These are phyloP conservation scores for Halocaridina rubra DNA, from an alignment of 2,888 invertebrate species.

Conservation along the genomic window DNA sequence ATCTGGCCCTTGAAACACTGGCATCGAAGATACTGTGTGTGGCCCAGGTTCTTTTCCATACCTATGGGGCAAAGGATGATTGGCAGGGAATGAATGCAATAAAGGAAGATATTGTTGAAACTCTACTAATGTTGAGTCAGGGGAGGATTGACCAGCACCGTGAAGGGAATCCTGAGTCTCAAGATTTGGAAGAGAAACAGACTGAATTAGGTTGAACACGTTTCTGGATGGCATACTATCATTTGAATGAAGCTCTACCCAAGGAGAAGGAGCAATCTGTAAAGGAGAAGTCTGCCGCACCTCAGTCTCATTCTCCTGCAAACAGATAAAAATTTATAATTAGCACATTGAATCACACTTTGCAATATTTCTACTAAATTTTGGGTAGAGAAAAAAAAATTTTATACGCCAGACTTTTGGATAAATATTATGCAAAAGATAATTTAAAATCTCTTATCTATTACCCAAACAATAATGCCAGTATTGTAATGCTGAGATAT, in stretches of 20 bases:
- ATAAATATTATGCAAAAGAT: too few relatives aligned
- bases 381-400: too few relatives aligned
- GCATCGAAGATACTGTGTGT: background rate
- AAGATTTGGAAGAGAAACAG: too few relatives aligned
- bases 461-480: too few relatives aligned
- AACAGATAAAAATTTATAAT: background rate
- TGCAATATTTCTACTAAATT: too few relatives aligned
- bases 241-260: background rate
- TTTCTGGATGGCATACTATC: too few relatives aligned
- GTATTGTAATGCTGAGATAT: too few relatives aligned
- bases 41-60: background rate
- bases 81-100: background rate
- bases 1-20: background rate
- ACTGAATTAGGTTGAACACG: too few relatives aligned
- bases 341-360: too few relatives aligned
- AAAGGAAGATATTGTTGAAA: background rate
- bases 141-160: background rate
- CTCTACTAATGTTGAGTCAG: background rate
- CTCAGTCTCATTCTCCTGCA: conserved; percentile 39
- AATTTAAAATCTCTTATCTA: too few relatives aligned
- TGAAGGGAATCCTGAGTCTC: background rate
- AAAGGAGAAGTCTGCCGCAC: background rate
- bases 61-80: background rate
- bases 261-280: conserved; percentile 1
- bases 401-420: too few relatives aligned